These are phyloP conservation scores for Drosophila micromelanica DNA, from an alignment of 1,140 invertebrate genomes.

Conservation along the genomic window DNA sequence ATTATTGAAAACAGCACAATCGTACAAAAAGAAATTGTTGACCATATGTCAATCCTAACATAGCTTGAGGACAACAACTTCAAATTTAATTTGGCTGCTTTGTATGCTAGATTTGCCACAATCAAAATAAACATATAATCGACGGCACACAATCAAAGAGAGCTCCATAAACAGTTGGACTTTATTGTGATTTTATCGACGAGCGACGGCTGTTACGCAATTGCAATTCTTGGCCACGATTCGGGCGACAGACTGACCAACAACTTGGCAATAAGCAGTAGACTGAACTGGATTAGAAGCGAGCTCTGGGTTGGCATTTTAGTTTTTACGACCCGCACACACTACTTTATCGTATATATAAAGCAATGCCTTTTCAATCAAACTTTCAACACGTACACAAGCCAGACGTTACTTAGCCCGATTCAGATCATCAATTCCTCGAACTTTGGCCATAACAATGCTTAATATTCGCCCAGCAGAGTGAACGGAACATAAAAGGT, in stretches of 20 bases:
- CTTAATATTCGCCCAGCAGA: constrained; percentile 49
- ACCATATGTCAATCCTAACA: not conserved
- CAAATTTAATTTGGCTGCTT: constrained; percentile 52
- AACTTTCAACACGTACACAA: constrained; percentile 29
- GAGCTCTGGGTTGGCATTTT: constrained; percentile 45
- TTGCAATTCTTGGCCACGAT: constrained; percentile 34
- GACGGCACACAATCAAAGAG: constrained; percentile 44
- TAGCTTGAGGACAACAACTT: constrained; percentile 14
- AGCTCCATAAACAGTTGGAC: constrained; percentile 50
- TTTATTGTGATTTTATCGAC: constrained; percentile 67
- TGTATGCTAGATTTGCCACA: constrained; percentile 53
- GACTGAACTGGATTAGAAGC: not conserved
- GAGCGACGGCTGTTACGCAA: constrained; percentile 38
- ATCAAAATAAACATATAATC: constrained; percentile 67
- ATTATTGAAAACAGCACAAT: not conserved
- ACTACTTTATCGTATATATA: not conserved
- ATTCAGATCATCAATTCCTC: constrained; percentile 29
- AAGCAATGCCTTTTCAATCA: constrained; percentile 42
- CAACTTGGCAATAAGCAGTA: constrained; percentile 41
- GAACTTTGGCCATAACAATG: constrained; percentile 63
- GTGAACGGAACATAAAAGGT: constrained; percentile 27
- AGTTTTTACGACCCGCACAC: constrained; percentile 59
- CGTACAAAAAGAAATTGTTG: too few species aligned
- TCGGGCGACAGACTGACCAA: constrained; percentile 62
- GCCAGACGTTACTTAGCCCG: not conserved